These are phyloP conservation scores for Dendroctonus valens DNA, from an alignment of 1,140 invertebrate genomes.

Conservation along the genomic window DNA sequence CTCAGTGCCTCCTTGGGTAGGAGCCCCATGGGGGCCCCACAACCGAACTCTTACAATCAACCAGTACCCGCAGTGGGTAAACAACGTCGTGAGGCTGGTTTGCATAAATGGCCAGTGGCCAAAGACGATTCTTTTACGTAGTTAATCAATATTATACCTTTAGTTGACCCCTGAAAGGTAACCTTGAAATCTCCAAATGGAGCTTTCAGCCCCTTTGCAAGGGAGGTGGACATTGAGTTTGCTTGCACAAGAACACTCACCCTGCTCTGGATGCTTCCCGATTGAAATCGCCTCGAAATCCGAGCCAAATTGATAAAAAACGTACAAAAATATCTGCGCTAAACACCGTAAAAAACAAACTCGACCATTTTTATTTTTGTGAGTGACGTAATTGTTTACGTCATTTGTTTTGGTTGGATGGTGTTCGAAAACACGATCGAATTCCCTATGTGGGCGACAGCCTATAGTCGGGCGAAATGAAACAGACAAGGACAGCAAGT, in stretches of 20 bases:
- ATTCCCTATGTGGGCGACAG: too few relatives aligned
- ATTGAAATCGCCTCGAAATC: background rate
- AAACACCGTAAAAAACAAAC: constrained; percentile 27
- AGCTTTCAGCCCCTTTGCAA: background rate
- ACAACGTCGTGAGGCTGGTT: too few relatives aligned
- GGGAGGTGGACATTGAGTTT: background rate
- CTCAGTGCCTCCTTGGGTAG: too few relatives aligned
- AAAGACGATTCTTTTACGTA: constrained; percentile 24
- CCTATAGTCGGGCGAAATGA: too few relatives aligned
- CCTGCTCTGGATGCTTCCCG: background rate
- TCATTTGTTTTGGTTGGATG: constrained; percentile 26
- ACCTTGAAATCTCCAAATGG: constrained; percentile 29
- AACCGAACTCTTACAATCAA: too few relatives aligned
- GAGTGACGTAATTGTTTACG: constrained; percentile 35
- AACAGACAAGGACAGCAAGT: too few relatives aligned
- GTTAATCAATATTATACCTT: constrained; percentile 33
- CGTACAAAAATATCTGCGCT: background rate
- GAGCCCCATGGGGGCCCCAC: too few relatives aligned
- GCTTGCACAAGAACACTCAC: background rate
- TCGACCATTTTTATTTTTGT: constrained; percentile 36
- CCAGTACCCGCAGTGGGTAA: too few relatives aligned
- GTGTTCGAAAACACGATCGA: too few relatives aligned
- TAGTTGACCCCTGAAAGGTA: constrained; percentile 30
- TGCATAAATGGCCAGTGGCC: background rate
- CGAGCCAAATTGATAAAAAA: constrained; percentile 3